phyloP scores from a whole-genome alignment of 2,797 vertebrate species.

The Schizopygopsis pylzovi region DNA sequence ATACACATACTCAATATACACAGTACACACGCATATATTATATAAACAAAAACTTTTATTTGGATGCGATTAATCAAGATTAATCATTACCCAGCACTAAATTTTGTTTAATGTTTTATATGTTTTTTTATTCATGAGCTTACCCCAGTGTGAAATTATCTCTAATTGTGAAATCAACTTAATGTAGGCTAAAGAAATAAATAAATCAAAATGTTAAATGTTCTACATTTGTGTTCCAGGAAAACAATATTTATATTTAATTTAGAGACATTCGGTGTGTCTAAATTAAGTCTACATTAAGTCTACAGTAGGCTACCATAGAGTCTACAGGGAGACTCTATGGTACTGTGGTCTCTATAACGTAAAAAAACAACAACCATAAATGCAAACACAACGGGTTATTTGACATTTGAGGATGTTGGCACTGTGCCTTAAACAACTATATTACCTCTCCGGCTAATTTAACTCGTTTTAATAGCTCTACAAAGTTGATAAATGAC shows the following conservation, averaged over 20 bases:
- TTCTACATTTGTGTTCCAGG: too few species aligned
- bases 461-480: conserved; percentile 36
- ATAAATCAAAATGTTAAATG: too few species aligned
- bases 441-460: conserved; percentile 18
- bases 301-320: too few species aligned
- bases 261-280: background rate
- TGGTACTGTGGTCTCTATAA: background rate
- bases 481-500: conserved; percentile 25
- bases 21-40: background rate
- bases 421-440: conserved; percentile 7
- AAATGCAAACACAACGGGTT: background rate
- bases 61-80: background rate
- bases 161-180: too few species aligned
- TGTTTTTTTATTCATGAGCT: too few species aligned
- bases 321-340: background rate
- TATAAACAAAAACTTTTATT: background rate
- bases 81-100: background rate
- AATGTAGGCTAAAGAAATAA: too few species aligned
- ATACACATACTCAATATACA: background rate
- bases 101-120: background rate
- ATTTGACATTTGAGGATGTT: conserved; percentile 6
- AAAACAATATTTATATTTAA: too few species aligned
- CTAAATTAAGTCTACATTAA: background rate
- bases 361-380: background rate
- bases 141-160: too few species aligned